These are phyloP conservation scores for Nephila pilipes DNA, from an alignment of 1,140 invertebrate genomes.

Conservation along the genomic window DNA sequence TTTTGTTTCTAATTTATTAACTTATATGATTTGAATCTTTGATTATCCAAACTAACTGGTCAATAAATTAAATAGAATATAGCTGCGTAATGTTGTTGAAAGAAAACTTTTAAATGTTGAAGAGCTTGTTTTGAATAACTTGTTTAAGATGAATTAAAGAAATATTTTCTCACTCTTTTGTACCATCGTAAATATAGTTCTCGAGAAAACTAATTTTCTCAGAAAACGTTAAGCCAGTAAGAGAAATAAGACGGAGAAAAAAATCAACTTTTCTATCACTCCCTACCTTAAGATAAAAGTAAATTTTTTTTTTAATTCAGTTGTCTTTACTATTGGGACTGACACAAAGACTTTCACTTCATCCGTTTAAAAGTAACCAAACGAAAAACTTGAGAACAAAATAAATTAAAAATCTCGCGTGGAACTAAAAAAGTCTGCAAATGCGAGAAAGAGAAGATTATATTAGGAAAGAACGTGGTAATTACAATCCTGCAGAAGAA, in stretches of 20 bases:
- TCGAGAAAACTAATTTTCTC: conserved; percentile 70
- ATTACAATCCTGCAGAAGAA: conserved; percentile 64
- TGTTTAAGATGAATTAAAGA: background rate
- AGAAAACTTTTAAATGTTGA: conserved; percentile 23
- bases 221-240: conserved; percentile 5
- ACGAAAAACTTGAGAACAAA: conserved; percentile 48
- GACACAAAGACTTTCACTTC: conserved; percentile 63
- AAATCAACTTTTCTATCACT: conserved; percentile 12
- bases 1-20: too few relatives aligned
- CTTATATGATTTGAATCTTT: too few relatives aligned
- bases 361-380: conserved; percentile 60
- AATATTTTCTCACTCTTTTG: background rate
- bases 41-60: too few relatives aligned
- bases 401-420: conserved; percentile 68
- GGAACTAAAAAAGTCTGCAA: conserved; percentile 43
- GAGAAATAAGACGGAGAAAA: background rate
- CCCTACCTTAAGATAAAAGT: conserved; percentile 18
- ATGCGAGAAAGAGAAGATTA: conserved; percentile 73
- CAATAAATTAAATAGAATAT: too few relatives aligned
- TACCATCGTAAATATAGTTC: conserved; percentile 54
- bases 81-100: background rate
- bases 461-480: conserved; percentile 62
- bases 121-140: background rate
- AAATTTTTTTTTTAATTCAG: conserved; percentile 43
- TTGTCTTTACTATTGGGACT: conserved; percentile 73